phyloP scores from a whole-genome alignment of 2,113 vertebrate genomes.

The Argyrosomus japonicus region DNA sequence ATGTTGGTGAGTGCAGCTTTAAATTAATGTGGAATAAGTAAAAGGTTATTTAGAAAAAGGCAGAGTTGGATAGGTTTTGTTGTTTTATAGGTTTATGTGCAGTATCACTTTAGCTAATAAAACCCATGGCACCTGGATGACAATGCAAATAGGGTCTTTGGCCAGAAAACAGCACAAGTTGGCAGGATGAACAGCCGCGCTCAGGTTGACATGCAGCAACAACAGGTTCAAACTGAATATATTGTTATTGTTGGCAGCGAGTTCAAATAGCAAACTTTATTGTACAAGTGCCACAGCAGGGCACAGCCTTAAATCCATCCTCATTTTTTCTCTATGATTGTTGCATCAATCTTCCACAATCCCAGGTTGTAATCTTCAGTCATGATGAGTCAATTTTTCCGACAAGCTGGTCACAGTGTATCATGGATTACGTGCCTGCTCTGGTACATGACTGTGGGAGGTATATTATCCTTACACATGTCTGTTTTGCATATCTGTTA shows the following conservation, averaged over 20 bases:
- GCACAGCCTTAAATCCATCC: neutral
- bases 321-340: neutral
- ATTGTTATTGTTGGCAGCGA: conserved; percentile 40
- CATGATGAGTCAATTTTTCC: conserved; percentile 28
- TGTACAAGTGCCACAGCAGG: neutral
- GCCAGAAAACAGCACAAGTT: conserved; percentile 23
- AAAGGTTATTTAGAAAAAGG: neutral
- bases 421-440: conserved; percentile 35
- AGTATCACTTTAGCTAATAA: conserved; percentile 46
- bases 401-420: conserved; percentile 37
- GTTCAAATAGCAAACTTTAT: neutral
- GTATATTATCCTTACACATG: conserved; percentile 35
- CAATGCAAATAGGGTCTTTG: conserved; percentile 38
- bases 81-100: conserved; percentile 28
- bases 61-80: neutral
- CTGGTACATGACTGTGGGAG: conserved; percentile 12
- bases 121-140: conserved; percentile 47
- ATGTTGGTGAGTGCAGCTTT: neutral
- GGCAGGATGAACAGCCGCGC: conserved; percentile 16
- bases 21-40: conserved; percentile 1
- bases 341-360: neutral
- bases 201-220: conserved; percentile 16
- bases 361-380: conserved; percentile 32
- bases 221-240: conserved; percentile 17
- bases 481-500: conserved; percentile 44